Conservation (phyloP, 2,797 vertebrate species). For the Atherinosoma microstoma region DNA sequence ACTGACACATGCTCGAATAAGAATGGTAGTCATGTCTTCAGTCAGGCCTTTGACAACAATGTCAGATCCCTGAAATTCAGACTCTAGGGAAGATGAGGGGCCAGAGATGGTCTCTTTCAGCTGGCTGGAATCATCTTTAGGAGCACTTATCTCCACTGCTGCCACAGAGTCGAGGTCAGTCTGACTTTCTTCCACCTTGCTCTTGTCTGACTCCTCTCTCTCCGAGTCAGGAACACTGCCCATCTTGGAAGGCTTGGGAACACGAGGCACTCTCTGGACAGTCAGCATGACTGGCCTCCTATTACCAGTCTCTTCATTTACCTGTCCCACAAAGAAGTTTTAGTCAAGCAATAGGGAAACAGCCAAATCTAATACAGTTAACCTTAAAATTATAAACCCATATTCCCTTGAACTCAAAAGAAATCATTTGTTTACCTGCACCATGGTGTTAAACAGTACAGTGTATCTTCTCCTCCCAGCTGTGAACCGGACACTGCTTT, state of each 20-base stretch:
- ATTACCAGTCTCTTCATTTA: slow-evolving; percentile 96
- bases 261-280: slow-evolving; percentile 88
- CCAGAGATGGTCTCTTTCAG: slow-evolving; percentile 75
- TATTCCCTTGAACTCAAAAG: neutral
- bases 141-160: slow-evolving; percentile 81
- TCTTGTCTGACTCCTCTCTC: slow-evolving; percentile 86
- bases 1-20: slow-evolving; percentile 94
- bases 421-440: slow-evolving; percentile 85
- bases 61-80: slow-evolving; percentile 72
- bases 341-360: slow-evolving; percentile 4
- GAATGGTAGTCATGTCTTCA: slow-evolving; percentile 92
- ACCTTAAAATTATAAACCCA: neutral
- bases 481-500: slow-evolving; percentile 95
- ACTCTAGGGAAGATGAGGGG: slow-evolving; percentile 57
- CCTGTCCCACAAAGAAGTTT: slow-evolving; percentile 75
- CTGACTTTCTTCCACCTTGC: slow-evolving; percentile 79
- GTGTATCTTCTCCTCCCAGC: slow-evolving; percentile 96
- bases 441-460: slow-evolving; percentile 98
- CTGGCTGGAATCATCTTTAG: slow-evolving; percentile 81
- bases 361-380: neutral
- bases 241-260: slow-evolving; percentile 86
- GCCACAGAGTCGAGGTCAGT: slow-evolving; percentile 73
- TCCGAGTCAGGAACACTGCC: slow-evolving; percentile 87
- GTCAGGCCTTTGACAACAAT: slow-evolving; percentile 91
- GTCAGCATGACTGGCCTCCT: slow-evolving; percentile 95